These are phyloP conservation scores for Chesias legatella DNA, from an alignment of 2,888 invertebrate species.

Conservation along the genomic window DNA sequence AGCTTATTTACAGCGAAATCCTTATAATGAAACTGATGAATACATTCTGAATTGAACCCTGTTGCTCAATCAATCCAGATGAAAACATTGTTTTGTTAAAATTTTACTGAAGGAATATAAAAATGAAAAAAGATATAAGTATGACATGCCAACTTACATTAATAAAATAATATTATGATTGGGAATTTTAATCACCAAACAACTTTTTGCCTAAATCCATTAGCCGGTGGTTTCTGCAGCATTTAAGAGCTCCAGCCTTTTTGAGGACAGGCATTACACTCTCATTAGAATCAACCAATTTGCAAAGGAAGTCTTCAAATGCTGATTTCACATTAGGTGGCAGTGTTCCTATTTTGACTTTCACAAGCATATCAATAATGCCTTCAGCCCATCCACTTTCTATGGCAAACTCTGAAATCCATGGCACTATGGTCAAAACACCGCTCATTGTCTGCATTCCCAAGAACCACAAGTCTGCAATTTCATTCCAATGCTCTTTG, in stretches of 20 bases:
- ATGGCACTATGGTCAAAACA: slow-evolving; percentile 89
- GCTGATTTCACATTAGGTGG: slow-evolving; percentile 93
- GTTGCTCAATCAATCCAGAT: no score
- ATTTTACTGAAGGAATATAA: slow-evolving; percentile 31
- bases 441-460: slow-evolving; percentile 96
- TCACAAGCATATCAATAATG: slow-evolving; percentile 88
- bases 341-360: slow-evolving; percentile 90
- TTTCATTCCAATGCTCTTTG: slow-evolving; percentile 93
- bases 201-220: slow-evolving; percentile 94
- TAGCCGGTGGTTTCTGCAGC: slow-evolving; percentile 91
- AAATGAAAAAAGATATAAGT: slow-evolving; percentile 31
- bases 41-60: slow-evolving; percentile 27
- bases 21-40: slow-evolving; percentile 9
- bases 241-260: slow-evolving; percentile 89
- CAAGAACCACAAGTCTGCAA: slow-evolving; percentile 95
- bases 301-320: slow-evolving; percentile 93
- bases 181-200: slow-evolving; percentile 86
- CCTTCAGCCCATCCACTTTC: slow-evolving; percentile 97
- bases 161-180: slow-evolving; percentile 20
- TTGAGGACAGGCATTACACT: slow-evolving; percentile 87
- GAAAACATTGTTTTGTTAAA: slow-evolving; percentile 28
- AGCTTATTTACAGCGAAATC: slow-evolving; percentile 38
- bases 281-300: slow-evolving; percentile 89
- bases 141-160: slow-evolving; percentile 38
- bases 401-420: slow-evolving; percentile 94